A percentile compares a stretch with the other conserved stretches of the same genome.
phyloP scores from a whole-genome alignment of 2,888 invertebrate genomes.

The Biston stratarius region DNA sequence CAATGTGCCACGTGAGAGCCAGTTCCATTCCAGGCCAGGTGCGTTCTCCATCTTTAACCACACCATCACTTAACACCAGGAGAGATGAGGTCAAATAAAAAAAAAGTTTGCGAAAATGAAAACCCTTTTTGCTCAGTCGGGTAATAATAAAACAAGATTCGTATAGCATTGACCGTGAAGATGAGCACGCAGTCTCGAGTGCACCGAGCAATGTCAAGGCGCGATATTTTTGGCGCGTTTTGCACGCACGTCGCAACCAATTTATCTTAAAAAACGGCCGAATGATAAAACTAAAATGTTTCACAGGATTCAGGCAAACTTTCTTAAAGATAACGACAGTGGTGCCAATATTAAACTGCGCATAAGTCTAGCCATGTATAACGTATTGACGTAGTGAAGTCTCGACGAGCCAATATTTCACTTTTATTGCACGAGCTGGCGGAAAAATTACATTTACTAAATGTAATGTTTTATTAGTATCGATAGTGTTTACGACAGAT shows the following conservation, averaged over 20 bases:
- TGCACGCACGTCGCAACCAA: background rate
- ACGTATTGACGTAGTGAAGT: background rate
- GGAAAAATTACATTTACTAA: background rate
- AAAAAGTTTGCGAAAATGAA: too few relatives aligned
- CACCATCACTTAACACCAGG: too few relatives aligned
- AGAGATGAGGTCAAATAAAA: too few relatives aligned
- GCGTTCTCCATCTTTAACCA: too few relatives aligned
- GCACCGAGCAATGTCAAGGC: slow-evolving; percentile 33
- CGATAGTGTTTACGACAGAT: too few relatives aligned
- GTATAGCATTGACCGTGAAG: slow-evolving; percentile 29
- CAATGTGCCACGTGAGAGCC: too few relatives aligned
- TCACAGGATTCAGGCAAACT: background rate
- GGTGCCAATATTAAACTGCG: background rate
- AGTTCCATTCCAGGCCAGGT: too few relatives aligned
- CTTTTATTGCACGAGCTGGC: slow-evolving; percentile 13
- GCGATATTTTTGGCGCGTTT: slow-evolving; percentile 20
- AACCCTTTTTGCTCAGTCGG: too few relatives aligned
- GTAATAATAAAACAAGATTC: background rate
- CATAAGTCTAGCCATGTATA: background rate
- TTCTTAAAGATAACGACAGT: background rate
- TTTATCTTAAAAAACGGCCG: background rate
- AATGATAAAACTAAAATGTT: background rate
- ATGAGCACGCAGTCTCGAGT: background rate
- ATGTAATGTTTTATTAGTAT: too few relatives aligned
- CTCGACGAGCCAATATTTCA: slow-evolving; percentile 20